Base-by-base conservation (phyloP, 2,888 invertebrate species). In the Troides helena region DNA sequence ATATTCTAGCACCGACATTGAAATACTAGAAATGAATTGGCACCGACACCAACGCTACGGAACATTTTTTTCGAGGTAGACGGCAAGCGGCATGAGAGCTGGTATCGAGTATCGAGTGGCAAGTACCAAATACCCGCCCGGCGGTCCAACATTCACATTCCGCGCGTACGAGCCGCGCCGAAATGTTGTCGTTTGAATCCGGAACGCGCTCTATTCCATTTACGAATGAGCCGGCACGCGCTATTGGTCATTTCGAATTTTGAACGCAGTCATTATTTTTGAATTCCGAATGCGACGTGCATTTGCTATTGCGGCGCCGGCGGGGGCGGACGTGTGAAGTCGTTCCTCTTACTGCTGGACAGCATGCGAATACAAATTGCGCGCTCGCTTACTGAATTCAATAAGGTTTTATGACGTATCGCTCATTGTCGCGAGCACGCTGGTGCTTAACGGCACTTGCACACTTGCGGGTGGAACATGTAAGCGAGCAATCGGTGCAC, bases 251-350 rank as follows among this genome's bases (percentile, higher is more conserved):
- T 83, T 81, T 82, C 78, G 78, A 82, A 85, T 86, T 87, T 88
- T 79, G 85, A 84, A 85, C 81, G 80, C 83, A 82, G 84, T 83
- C 83, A 80, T 78, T 80, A 78, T 84, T 85, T 88, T 86, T 81
- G 62, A 70, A 89, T 88, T 86, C 82, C 74, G 85, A 86, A 86
- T 85, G 85, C 82, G 81, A 83, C 84, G 83, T 84, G 85, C 85
- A 86, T 88, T 89, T 86, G 85, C 85, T 82, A 86, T 86, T 86
- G 84, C 59, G 89, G 90, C 89, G 89, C 90, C 88, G 82, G 79
- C 79, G 82, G 76, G 79, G 82, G 79, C 83, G 81, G 84, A 85
- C 85, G 85, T 87, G 88, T 86, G 85, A 84, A 84, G 76, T 83
- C 82, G 84, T 86, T 83, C 82, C 81, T 84, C 80, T 80, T 81